Evolutionary conservation across 1,140 invertebrate species (phyloP).

Genomic region (Tenebrio molitor): DNA sequence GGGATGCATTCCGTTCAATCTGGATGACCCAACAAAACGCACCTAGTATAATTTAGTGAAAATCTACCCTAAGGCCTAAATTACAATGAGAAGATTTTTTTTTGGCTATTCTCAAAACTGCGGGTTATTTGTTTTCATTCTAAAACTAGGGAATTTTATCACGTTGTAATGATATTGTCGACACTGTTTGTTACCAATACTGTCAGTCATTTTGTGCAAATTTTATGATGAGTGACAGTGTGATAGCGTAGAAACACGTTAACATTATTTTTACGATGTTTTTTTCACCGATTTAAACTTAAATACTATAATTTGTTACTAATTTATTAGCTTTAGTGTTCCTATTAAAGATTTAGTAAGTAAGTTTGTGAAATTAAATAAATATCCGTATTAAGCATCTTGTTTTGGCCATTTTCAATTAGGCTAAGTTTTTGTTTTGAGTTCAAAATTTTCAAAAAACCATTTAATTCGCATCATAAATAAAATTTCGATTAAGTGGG

Average conservation of each 20-base stretch:
- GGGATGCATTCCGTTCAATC: no score
- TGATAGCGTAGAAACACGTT: conserved; percentile 40
- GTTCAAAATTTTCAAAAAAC: not conserved
- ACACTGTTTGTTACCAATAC: conserved; percentile 28
- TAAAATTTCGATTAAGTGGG: no score
- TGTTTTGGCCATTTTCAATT: conserved; percentile 8
- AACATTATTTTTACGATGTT: conserved; percentile 40
- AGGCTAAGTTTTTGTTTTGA: conserved; percentile 39
- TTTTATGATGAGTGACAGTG: conserved; percentile 30
- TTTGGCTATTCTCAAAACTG: no score
- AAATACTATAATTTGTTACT: conserved; percentile 29
- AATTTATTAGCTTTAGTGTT: conserved; percentile 28
- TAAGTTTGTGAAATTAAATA: not conserved
- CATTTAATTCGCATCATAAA: not conserved
- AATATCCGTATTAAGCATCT: not conserved
- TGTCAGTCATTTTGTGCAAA: conserved; percentile 46
- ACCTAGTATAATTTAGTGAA: no score
- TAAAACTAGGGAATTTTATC: no score
- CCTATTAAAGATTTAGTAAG: conserved; percentile 34
- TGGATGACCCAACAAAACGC: no score
- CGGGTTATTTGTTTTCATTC: no score
- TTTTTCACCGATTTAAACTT: conserved; percentile 34
- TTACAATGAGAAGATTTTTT: no score
- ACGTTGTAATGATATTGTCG: no score
- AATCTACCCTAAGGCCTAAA: no score